These are phyloP conservation scores for Oxystoma pomonae DNA, from an alignment of 2,888 invertebrate species.

Conservation along the genomic window DNA sequence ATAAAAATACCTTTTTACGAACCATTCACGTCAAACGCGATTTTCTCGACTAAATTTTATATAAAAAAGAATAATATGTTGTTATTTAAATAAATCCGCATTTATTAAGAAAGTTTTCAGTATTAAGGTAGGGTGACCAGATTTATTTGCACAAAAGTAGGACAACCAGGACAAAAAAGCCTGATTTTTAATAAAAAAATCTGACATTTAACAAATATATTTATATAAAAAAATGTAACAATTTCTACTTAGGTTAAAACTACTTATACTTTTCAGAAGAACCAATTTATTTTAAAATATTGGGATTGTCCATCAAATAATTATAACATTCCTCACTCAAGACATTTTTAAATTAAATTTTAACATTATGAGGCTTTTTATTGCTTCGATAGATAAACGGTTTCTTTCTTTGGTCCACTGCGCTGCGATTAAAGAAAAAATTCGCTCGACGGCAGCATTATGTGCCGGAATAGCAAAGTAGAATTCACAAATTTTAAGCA, in stretches of 20 bases:
- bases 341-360: neutral
- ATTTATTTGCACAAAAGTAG: neutral
- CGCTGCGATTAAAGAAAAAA: neutral
- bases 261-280: neutral
- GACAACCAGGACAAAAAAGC: neutral
- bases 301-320: neutral
- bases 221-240: neutral
- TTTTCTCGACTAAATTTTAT: no score
- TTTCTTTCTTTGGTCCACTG: slow-evolving; percentile 3
- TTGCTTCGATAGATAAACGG: neutral
- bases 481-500: neutral
- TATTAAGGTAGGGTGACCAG: neutral
- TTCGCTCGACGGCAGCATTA: neutral
- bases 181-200: neutral
- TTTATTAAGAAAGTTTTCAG: no score
- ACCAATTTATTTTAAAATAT: neutral
- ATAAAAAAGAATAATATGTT: no score
- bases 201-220: neutral
- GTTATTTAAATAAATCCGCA: no score
- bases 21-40: no score
- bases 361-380: neutral
- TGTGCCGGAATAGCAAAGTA: slow-evolving; percentile 1
- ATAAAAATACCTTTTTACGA: no score
- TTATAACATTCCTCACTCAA: slow-evolving; percentile 4
- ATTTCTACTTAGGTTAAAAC: neutral